These are phyloP conservation scores for Aspidiotus rigidus DNA, from an alignment of 2,888 invertebrate genomes.

Conservation along the genomic window DNA sequence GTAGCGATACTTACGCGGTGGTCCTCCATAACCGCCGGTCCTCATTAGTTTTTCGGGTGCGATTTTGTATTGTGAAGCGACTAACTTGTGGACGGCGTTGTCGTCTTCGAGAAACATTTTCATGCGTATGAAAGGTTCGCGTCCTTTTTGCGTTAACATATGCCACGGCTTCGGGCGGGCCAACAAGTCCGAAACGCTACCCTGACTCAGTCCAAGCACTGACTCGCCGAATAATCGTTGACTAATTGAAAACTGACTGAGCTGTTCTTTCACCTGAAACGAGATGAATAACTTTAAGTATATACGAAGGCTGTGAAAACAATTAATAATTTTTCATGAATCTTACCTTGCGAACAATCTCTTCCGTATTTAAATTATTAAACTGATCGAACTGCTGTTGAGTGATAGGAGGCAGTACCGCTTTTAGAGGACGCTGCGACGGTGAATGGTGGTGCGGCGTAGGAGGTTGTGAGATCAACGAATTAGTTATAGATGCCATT, in stretches of 20 bases:
- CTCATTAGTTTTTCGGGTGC: slow-evolving; percentile 96
- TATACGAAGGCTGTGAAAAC: not conserved
- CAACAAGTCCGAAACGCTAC: slow-evolving; percentile 92
- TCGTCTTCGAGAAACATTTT: slow-evolving; percentile 95
- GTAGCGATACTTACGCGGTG: slow-evolving; percentile 50
- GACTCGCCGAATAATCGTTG: slow-evolving; percentile 97
- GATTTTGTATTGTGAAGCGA: slow-evolving; percentile 95
- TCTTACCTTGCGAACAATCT: slow-evolving; percentile 80
- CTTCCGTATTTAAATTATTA: slow-evolving; percentile 95
- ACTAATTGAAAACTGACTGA: slow-evolving; percentile 92
- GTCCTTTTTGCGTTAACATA: slow-evolving; percentile 88
- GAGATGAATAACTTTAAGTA: not conserved
- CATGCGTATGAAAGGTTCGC: slow-evolving; percentile 96
- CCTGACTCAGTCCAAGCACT: slow-evolving; percentile 91
- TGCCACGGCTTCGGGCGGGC: slow-evolving; percentile 99
- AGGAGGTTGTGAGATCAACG: slow-evolving; percentile 78
- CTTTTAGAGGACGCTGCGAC: slow-evolving; percentile 82
- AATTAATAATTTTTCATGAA: not conserved
- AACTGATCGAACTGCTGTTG: slow-evolving; percentile 98
- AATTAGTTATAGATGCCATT: slow-evolving; percentile 97
- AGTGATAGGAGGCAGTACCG: slow-evolving; percentile 93
- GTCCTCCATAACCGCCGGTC: slow-evolving; percentile 82
- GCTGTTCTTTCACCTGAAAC: slow-evolving; percentile 72
- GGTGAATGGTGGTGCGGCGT: slow-evolving; percentile 75
- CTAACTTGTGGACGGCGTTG: slow-evolving; percentile 87